Conservation (phyloP, 2,888 invertebrate genomes). For the Thera britannica region DNA sequence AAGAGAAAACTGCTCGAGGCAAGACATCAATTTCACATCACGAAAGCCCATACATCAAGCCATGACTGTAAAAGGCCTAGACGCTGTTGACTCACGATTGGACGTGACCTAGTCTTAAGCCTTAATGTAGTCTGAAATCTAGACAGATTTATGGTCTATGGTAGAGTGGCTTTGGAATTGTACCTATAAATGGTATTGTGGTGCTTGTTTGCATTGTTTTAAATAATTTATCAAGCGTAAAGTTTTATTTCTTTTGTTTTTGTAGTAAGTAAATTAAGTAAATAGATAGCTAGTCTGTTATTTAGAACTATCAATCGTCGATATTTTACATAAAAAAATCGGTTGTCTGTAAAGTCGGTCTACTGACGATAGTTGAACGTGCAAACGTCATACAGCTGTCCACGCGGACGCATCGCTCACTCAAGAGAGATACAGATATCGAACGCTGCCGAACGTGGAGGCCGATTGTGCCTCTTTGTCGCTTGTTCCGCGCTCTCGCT, state of each 20-base stretch:
- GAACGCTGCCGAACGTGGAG: no score
- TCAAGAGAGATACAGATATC: no score
- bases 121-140: constrained; percentile 33
- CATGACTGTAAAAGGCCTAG: constrained; percentile 20
- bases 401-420: no score
- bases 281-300: no score
- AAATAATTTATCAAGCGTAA: neutral
- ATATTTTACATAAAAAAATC: no score
- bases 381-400: no score
- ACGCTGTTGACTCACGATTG: constrained; percentile 34
- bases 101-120: constrained; percentile 36
- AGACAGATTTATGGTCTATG: constrained; percentile 40
- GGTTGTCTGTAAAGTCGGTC: no score
- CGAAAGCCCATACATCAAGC: constrained; percentile 22
- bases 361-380: no score
- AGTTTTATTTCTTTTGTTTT: neutral
- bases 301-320: no score
- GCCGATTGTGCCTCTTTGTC: no score
- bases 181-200: constrained; percentile 10
- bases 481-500: no score
- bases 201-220: constrained; percentile 3
- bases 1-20: constrained; percentile 20
- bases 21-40: constrained; percentile 23
- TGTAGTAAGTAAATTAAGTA: neutral
- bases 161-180: constrained; percentile 14